Evolutionary conservation across 2,113 vertebrate genomes (phyloP).

Genomic region (Gracilinanus agilis): DNA sequence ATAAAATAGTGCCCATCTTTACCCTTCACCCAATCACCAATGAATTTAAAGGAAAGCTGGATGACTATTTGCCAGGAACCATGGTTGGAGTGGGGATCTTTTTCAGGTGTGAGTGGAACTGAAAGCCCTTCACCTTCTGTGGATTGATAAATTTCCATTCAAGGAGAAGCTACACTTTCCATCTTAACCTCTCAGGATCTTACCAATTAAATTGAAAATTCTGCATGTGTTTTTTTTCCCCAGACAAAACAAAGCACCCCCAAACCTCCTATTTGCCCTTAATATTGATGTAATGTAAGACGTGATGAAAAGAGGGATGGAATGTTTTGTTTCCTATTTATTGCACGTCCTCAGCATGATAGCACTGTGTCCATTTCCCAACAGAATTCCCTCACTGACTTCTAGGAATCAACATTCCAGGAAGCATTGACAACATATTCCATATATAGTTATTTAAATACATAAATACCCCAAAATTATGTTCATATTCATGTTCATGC

Average conservation of each 20-base stretch:
- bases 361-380: neutral
- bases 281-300: neutral
- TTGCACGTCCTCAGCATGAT: neutral
- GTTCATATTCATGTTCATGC: neutral
- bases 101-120: neutral
- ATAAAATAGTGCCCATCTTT: neutral
- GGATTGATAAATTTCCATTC: neutral
- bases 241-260: neutral
- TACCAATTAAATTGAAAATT: neutral
- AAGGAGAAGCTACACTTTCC: neutral
- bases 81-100: neutral
- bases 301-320: neutral
- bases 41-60: neutral
- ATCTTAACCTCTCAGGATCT: neutral
- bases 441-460: neutral
- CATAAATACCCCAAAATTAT: neutral
- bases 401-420: neutral
- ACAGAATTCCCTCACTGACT: neutral
- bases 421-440: constrained; percentile 4
- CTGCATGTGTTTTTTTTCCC: neutral
- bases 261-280: neutral
- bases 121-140: neutral
- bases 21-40: neutral
- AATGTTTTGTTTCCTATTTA: neutral
- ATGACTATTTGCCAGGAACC: neutral